Percentiles rank a stretch among this genome's conserved stretches.
Evolutionary conservation across 2,113 vertebrate species (phyloP).

Genomic region (Suncus etruscus): DNA sequence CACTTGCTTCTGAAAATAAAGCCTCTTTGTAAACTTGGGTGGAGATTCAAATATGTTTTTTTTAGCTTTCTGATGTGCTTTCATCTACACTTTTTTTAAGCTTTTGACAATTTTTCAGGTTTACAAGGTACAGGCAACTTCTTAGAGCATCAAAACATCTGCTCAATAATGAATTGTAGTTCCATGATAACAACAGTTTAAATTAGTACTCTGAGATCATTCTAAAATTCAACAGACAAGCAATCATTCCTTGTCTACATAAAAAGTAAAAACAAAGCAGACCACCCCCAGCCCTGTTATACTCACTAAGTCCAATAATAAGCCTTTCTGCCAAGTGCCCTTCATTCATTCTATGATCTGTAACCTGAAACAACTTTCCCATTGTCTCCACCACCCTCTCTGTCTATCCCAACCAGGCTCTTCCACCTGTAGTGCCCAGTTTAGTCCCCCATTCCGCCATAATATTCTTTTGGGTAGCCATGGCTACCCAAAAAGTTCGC

Average conservation of each 20-base stretch:
- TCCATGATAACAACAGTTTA: conserved; percentile 55
- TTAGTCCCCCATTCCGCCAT: background rate
- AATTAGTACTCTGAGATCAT: conserved; percentile 50
- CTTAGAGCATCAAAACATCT: conserved; percentile 38
- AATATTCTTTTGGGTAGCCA: background rate
- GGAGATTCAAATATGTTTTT: conserved; percentile 42
- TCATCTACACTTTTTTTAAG: conserved; percentile 43
- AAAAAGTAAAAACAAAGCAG: background rate
- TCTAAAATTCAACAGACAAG: conserved; percentile 41
- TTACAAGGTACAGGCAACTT: conserved; percentile 47
- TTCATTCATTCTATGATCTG: background rate
- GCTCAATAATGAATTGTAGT: conserved; percentile 27
- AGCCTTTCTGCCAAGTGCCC: background rate
- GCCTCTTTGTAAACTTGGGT: background rate
- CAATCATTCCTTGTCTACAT: conserved; percentile 43
- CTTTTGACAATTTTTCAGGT: conserved; percentile 30
- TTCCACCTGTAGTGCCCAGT: background rate
- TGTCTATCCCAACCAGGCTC: background rate
- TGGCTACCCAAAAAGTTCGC: background rate
- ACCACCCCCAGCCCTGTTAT: background rate
- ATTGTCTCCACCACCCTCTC: background rate
- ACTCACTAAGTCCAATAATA: background rate
- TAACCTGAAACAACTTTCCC: background rate
- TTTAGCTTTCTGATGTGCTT: conserved; percentile 52
- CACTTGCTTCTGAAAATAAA: conserved; percentile 31